Conservation (phyloP, 2,888 invertebrate species). For the Stenodema calcarata region DNA sequence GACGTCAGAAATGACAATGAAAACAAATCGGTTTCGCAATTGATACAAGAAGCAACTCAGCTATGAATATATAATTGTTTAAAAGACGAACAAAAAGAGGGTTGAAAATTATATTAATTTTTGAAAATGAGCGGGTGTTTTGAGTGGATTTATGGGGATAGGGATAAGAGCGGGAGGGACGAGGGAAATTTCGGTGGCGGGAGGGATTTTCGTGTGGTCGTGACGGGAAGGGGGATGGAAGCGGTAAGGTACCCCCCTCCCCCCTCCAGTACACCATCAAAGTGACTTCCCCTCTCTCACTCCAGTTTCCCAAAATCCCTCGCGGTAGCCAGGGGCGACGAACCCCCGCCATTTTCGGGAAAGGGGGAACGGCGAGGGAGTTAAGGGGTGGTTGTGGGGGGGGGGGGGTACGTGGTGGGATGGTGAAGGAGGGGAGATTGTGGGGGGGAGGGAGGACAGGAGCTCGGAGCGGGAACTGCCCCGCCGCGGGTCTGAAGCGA, state of each 20-base stretch:
- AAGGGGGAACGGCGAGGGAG: background rate
- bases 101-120: no score
- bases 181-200: background rate
- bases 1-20: no score
- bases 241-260: background rate
- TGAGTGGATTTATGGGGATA: no score
- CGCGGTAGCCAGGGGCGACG: constrained; percentile 19
- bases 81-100: no score
- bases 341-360: constrained; percentile 29
- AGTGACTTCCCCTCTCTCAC: background rate
- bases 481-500: background rate
- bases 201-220: background rate
- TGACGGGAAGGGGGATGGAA: background rate
- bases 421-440: background rate
- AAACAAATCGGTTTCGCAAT: no score
- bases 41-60: no score
- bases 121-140: background rate
- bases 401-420: background rate
- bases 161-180: no score
- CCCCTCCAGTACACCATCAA: background rate
- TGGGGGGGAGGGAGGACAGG: background rate
- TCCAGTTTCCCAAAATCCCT: background rate
- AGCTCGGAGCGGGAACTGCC: background rate
- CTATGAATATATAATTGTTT: no score
- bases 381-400: background rate